Evolutionary conservation across 2,797 vertebrate species (phyloP).

Genomic region (Gila robusta): DNA sequence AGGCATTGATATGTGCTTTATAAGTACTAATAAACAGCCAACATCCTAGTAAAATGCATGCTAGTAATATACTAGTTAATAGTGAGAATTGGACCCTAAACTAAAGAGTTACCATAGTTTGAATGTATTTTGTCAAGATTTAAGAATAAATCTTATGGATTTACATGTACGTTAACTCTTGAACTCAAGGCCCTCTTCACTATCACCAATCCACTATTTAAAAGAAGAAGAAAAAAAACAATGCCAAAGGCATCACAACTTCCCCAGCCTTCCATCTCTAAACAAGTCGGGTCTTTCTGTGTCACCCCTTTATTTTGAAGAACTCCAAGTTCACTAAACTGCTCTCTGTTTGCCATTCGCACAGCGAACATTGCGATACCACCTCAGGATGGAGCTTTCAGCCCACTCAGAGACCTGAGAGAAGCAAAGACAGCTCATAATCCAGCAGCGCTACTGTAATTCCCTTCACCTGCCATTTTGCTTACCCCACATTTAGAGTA

Average conservation of each 20-base stretch:
- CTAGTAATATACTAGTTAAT: background rate
- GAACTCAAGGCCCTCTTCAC: background rate
- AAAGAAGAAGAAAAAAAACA: background rate
- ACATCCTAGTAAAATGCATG: background rate
- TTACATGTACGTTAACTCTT: background rate
- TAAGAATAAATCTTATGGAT: background rate
- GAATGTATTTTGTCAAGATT: background rate
- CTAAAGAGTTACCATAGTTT: background rate
- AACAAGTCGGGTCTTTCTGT: background rate
- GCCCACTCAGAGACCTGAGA: conserved; percentile 55
- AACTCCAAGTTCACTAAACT: conserved; percentile 24
- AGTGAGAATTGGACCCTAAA: background rate
- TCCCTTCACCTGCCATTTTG: conserved; percentile 62
- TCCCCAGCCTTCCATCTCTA: background rate
- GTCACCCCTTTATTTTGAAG: conserved; percentile 38
- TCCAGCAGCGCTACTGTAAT: conserved; percentile 52
- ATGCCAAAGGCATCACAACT: background rate
- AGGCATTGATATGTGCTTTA: background rate
- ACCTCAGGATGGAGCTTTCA: conserved; percentile 40
- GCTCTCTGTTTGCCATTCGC: conserved; percentile 11
- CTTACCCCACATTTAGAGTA: conserved; percentile 58
- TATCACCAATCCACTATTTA: background rate
- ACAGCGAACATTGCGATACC: background rate
- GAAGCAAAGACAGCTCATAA: conserved; percentile 59
- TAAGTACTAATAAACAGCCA: background rate